A percentile compares a stretch with the other conserved stretches of the same genome.
phyloP scores from a whole-genome alignment of 2,888 invertebrate genomes.

The Cheilosia vernalis region DNA sequence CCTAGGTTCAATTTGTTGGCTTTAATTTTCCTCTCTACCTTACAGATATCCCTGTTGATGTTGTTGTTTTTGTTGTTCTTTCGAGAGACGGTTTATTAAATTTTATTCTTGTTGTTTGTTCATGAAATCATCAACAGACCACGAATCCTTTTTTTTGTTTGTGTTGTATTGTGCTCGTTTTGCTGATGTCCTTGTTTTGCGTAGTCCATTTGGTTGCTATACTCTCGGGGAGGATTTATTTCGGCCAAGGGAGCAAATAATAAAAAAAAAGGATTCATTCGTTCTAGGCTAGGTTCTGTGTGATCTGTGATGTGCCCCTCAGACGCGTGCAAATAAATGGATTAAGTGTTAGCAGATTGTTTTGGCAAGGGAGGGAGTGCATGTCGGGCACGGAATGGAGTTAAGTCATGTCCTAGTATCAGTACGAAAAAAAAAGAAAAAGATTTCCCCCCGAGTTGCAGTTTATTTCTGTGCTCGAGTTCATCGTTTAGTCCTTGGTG shows the following conservation, averaged over 20 bases:
- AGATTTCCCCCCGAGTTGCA: conserved; percentile 19
- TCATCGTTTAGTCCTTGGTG: conserved; percentile 48
- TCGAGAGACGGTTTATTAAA: conserved; percentile 50
- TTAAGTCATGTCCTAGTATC: conserved; percentile 46
- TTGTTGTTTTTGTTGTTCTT: conserved; percentile 5
- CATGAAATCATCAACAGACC: conserved; percentile 68
- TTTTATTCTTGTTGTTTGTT: conserved; percentile 63
- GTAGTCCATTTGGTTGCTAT: conserved; percentile 48
- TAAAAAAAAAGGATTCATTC: conserved; percentile 44
- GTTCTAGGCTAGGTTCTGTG: conserved; percentile 38
- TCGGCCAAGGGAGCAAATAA: conserved; percentile 12
- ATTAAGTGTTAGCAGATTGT: conserved; percentile 72
- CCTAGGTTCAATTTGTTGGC: conserved; percentile 55
- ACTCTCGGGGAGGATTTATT: conserved; percentile 44
- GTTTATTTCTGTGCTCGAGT: conserved; percentile 38
- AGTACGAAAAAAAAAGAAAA: conserved; percentile 3
- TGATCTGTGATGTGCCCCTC: conserved; percentile 56
- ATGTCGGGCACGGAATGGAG: conserved; percentile 30
- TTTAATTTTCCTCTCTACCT: conserved; percentile 44
- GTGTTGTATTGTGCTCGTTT: conserved; percentile 11
- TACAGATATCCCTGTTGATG: conserved; percentile 9
- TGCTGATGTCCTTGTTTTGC: conserved; percentile 31
- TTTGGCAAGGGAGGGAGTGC: conserved; percentile 34
- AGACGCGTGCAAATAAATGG: conserved; percentile 71
- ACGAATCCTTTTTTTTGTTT: conserved; percentile 51